Base-by-base conservation (phyloP, 2,888 invertebrate genomes). In the Habrosyne pyritoides region DNA sequence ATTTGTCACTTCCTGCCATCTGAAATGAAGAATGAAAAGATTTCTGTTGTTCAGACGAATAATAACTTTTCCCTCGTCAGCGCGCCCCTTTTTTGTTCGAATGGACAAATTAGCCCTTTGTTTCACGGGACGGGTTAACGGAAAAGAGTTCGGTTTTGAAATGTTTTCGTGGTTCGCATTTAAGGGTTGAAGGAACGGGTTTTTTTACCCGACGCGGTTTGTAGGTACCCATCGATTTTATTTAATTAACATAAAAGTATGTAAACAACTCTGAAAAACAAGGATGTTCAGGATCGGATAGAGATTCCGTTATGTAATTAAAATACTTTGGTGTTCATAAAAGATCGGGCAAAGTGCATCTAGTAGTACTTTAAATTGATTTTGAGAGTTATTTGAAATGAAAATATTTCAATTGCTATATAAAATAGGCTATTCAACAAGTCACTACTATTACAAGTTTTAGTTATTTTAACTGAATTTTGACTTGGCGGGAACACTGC, bases 21-120 rank as follows among this genome's bases (percentile, higher is more conserved):
- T 61, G 58, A 59, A 75, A 74, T 71, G 69, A 75, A 70, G 66
- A 72, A 73, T 75, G 71, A 67, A 69, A 66, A 69, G 70, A 71
- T 72, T 73, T 67, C 67, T 65, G 73, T 77, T 69, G 67, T 75
- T 69, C 52, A 47, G 52, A 55, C 33, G 66, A 66, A 67, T 64
- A 65, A 66, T 71, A 67, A 67, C 60, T 62, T 65, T 56, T 48
- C 51, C 57, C 61, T 63, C 57, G 48, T 53, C 64, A 63, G 62
- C 18, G 14, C 18, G n/a, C 42, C 66, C 61, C 60, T 56, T 67
- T 67, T 64, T 63, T 53, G 57, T 53, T 53, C 53, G 67, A 67
- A 67, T 69, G 74, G 75, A 83, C 80, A 82, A 84, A 84, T 83
- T 82, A 79, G 79, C 73, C 66, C 78, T 69, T 84, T 83, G 80